Conservation (phyloP, 2,113 vertebrate genomes). For the Rana temporaria region DNA sequence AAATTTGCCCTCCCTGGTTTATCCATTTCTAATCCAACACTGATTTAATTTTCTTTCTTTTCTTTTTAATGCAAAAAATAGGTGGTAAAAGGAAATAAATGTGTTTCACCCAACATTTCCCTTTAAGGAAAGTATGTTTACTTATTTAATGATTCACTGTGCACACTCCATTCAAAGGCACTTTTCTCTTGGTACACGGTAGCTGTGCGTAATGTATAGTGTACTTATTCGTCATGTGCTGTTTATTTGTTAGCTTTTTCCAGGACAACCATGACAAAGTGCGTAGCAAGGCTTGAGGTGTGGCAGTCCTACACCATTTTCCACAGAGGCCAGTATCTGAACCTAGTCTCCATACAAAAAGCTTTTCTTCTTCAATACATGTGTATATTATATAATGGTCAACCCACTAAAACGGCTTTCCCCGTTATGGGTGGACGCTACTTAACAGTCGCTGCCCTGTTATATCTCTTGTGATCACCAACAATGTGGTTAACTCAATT, state of each 20-base stretch:
- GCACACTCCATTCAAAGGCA: slow-evolving; percentile 32
- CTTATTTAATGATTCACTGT: slow-evolving; percentile 42
- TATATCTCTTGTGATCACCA: no score
- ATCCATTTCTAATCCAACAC: no score
- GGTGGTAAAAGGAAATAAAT: neutral
- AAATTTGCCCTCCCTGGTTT: no score
- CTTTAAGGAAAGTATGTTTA: slow-evolving; percentile 32
- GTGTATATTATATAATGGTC: no score
- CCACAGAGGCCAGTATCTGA: neutral
- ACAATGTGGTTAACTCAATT: no score
- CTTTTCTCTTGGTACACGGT: slow-evolving; percentile 18
- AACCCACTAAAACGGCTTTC: no score
- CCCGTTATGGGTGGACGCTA: no score
- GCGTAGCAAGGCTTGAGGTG: slow-evolving; percentile 19
- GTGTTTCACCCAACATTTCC: neutral
- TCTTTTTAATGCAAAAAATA: neutral
- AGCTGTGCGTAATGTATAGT: slow-evolving; percentile 45
- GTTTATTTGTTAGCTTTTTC: slow-evolving; percentile 52
- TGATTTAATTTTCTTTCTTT: no score
- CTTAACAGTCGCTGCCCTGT: no score
- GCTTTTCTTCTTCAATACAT: neutral
- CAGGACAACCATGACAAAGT: slow-evolving; percentile 45
- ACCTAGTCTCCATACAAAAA: neutral
- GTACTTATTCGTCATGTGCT: slow-evolving; percentile 31
- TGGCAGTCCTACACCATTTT: slow-evolving; percentile 23